Conservation (phyloP, 1,140 invertebrate genomes). For the Caerostris extrusa region DNA sequence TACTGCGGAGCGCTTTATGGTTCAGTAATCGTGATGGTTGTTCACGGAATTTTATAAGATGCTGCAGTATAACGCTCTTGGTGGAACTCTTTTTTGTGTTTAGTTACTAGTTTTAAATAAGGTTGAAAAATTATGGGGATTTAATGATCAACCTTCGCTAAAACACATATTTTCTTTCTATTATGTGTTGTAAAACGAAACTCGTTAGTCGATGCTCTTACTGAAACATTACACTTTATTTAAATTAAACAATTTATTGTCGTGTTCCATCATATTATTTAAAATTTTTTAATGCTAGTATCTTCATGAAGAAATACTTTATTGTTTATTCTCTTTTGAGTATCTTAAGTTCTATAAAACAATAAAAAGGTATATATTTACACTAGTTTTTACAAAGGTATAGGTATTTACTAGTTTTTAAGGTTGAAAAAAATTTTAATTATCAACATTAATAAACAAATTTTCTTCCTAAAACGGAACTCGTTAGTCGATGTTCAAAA, state of each 20-base stretch:
- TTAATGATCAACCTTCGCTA: not conserved
- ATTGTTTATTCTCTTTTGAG: too few species aligned
- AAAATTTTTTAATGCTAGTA: too few species aligned
- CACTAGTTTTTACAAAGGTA: too few species aligned
- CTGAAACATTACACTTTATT: not conserved
- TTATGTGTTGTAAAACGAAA: not conserved
- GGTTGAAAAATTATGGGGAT: not conserved
- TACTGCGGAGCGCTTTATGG: conserved; percentile 31
- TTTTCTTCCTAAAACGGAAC: too few species aligned
- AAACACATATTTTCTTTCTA: not conserved
- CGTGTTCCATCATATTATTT: too few species aligned
- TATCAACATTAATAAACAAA: not conserved
- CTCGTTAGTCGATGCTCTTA: not conserved
- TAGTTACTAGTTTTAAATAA: conserved; percentile 12
- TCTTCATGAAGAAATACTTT: too few species aligned
- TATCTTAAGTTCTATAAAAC: too few species aligned
- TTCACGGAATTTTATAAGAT: not conserved
- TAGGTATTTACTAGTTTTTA: too few species aligned
- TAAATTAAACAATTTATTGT: too few species aligned
- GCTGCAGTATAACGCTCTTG: not conserved
- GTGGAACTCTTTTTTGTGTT: not conserved
- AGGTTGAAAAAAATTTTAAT: not conserved
- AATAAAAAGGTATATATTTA: too few species aligned
- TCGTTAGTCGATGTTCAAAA: too few species aligned
- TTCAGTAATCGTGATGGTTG: not conserved